These are phyloP conservation scores for Latrodectus geometricus DNA, from an alignment of 1,140 invertebrate species.

Conservation along the genomic window DNA sequence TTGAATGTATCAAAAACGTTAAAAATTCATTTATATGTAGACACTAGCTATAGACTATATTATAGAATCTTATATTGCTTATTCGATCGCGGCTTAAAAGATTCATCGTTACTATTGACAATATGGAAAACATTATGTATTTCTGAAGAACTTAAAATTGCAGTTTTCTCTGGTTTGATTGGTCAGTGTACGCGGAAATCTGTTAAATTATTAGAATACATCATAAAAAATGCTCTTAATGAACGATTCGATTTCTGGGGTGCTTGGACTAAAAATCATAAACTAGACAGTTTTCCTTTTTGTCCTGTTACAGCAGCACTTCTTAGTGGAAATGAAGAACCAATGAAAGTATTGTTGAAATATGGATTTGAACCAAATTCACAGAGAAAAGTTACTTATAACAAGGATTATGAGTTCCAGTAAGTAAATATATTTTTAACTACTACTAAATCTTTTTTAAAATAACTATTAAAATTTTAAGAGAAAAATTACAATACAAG, in stretches of 20 bases:
- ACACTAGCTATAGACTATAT: background rate
- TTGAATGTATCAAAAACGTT: background rate
- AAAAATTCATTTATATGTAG: too few species aligned
- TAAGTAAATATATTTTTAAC: slow-evolving; percentile 9
- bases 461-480: too few species aligned
- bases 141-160: background rate
- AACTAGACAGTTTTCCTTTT: background rate
- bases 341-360: background rate
- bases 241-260: background rate
- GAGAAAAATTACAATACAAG: too few species aligned
- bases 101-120: background rate
- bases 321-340: background rate
- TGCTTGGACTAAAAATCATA: background rate
- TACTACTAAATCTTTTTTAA: too few species aligned
- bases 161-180: background rate
- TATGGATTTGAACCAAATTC: slow-evolving; percentile 16
- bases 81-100: background rate
- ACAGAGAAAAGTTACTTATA: too few species aligned
- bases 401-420: background rate
- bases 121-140: background rate
- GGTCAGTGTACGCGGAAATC: background rate
- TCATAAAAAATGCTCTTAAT: background rate
- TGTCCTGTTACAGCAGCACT: slow-evolving; percentile 33
- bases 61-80: background rate
- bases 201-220: background rate